Conservation (phyloP, 2,113 vertebrate species). For the Synodontis membranacea region DNA sequence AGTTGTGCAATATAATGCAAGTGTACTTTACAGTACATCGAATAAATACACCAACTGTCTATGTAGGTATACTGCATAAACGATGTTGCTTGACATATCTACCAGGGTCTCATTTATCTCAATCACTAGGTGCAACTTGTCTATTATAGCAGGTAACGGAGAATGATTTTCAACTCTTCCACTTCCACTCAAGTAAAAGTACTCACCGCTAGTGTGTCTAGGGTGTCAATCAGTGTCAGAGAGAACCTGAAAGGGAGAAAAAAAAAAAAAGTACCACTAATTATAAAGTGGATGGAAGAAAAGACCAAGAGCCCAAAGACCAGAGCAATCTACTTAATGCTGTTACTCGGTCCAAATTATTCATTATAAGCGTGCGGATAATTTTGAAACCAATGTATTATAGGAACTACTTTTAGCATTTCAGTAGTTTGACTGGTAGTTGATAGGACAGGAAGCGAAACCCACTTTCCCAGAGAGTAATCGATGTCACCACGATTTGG, state of each 20-base stretch:
- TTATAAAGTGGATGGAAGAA: too few relatives aligned
- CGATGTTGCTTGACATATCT: background rate
- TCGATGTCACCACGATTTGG: slow-evolving; percentile 80
- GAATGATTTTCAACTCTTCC: background rate
- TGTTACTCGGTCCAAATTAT: background rate
- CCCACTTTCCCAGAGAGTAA: slow-evolving; percentile 78
- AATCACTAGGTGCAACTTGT: background rate
- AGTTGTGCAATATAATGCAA: background rate
- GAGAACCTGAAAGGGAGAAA: slow-evolving; percentile 70
- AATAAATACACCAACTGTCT: background rate
- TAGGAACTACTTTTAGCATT: background rate
- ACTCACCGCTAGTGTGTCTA: slow-evolving; percentile 80
- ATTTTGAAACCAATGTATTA: background rate
- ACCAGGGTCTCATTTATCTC: background rate
- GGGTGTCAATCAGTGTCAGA: slow-evolving; percentile 77
- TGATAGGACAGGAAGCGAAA: slow-evolving; percentile 15
- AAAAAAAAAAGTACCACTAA: background rate
- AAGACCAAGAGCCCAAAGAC: too few relatives aligned
- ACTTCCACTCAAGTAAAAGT: background rate
- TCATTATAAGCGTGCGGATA: background rate
- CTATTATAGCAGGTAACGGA: background rate
- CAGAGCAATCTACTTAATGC: background rate
- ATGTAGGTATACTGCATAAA: background rate
- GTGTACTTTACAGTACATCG: background rate
- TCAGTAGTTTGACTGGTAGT: background rate